phyloP scores from a whole-genome alignment of 92 coral and sea anemone genomes.

The Siderastrea siderea region DNA sequence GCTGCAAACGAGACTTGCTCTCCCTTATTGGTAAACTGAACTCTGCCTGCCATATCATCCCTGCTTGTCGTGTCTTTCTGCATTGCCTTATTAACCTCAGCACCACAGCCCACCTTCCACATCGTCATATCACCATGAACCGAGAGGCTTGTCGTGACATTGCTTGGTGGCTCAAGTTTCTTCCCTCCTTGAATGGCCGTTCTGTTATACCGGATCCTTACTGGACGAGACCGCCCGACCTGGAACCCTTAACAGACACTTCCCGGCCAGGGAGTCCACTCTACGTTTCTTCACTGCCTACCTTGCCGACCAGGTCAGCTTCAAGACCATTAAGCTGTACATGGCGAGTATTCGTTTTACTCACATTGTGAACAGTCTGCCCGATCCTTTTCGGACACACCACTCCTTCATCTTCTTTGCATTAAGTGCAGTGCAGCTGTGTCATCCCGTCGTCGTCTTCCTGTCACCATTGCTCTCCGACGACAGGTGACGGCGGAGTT shows the following conservation, averaged over 20 bases:
- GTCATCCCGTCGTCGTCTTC: no score
- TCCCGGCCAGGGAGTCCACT: constrained; percentile 3
- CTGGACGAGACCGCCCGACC: background rate
- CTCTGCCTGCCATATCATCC: constrained; percentile 32
- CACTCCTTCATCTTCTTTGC: no score
- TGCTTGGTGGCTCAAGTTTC: background rate
- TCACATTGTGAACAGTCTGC: background rate
- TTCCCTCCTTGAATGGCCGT: no score
- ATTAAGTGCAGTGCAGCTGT: background rate
- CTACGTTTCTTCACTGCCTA: constrained; percentile 15
- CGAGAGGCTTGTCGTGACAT: background rate
- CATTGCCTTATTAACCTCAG: constrained; percentile 20
- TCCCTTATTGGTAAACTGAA: constrained; percentile 41
- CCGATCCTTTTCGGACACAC: no score
- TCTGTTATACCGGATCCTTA: no score
- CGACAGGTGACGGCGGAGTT: no score
- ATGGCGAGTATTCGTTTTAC: constrained; percentile 12
- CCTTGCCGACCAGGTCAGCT: background rate
- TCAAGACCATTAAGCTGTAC: background rate
- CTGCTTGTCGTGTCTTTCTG: constrained; percentile 29
- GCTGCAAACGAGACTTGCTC: constrained; percentile 5
- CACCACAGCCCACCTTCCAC: no score
- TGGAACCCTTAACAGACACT: background rate
- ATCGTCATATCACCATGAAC: background rate
- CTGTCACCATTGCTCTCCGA: no score